Evolutionary conservation across 2,113 vertebrate genomes (phyloP), one percentile per base, ranked within the genome.

Genomic region (Rissa tridactyla): DNA sequence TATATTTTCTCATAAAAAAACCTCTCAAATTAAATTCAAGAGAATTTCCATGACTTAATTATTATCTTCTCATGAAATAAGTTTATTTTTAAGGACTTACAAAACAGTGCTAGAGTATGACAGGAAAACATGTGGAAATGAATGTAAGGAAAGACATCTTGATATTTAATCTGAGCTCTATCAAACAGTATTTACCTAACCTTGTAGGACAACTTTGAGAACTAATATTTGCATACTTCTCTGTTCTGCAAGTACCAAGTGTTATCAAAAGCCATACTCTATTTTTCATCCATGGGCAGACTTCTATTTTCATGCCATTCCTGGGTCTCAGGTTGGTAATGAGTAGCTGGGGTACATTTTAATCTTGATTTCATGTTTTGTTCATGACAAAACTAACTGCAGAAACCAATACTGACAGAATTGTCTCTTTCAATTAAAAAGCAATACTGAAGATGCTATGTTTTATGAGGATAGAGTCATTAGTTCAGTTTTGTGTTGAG

Each of bases 361-460:
- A 82, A 58, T 11, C 19, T 49, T 66, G 7, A 49, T 75, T 40
- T 85, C 16, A 6, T 44, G 11, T 10, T 61, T 66, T 13, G 5
- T 70, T 75, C 23, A 9, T 54, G 40, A 29, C 4, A 65, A 57
- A 70, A 29, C 2, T 61, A 89, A 47, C 3, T 72, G 19, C 10
- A 26, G 32, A 55, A 82, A 25, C 11, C 9, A 62, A 7, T 61
- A 46, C 5, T 51, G 22, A 61, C 11, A 73, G 14, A 75, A 61
- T 70, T 87, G 14, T 81, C 5, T 40, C 51, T 66, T 78, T 75
- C 10, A 42, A 20, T 82, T 79, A 34, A 58, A 25, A 71, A 66
- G 3, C 6, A 49, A 13, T 29, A 57, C 4, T 20, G 15, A 60
- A n/a, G 22, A 46, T 0, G 0, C 0, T 26, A 18, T 25, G 1